phyloP scores from a whole-genome alignment of 2,888 invertebrate genomes.

The Helleia helle region DNA sequence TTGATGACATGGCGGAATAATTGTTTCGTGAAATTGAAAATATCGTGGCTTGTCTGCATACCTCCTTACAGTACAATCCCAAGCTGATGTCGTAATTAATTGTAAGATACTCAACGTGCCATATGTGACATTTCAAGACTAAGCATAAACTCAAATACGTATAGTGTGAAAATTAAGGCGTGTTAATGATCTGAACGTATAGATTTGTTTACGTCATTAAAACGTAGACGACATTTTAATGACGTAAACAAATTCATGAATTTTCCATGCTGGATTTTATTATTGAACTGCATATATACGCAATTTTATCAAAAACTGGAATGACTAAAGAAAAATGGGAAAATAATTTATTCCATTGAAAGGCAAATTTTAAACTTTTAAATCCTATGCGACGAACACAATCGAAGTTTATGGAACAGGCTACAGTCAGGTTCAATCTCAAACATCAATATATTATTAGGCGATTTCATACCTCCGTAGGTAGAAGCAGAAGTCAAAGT shows the following conservation, averaged over 20 bases:
- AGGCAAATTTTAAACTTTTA: no score
- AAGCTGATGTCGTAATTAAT: slow-evolving; percentile 9
- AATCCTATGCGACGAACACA: neutral
- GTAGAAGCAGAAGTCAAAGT: slow-evolving; percentile 52
- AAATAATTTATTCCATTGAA: no score
- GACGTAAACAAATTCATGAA: no score
- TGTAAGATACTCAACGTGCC: neutral
- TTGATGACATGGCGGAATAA: slow-evolving; percentile 73
- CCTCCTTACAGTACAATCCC: slow-evolving; percentile 44
- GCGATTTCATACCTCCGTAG: slow-evolving; percentile 36
- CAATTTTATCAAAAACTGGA: no score
- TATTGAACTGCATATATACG: no score
- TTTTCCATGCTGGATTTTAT: no score
- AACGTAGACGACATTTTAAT: no score
- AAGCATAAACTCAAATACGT: neutral
- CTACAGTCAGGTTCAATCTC: slow-evolving; percentile 59
- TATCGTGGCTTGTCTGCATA: slow-evolving; percentile 50
- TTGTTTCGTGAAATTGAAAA: slow-evolving; percentile 73
- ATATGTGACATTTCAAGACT: neutral
- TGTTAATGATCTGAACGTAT: no score
- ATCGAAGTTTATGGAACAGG: neutral
- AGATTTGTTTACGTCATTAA: no score
- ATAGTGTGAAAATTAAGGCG: no score
- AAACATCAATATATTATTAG: slow-evolving; percentile 66
- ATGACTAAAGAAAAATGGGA: no score